Conservation (phyloP, 2,888 invertebrate species). For the Polyommatus iphigenia region DNA sequence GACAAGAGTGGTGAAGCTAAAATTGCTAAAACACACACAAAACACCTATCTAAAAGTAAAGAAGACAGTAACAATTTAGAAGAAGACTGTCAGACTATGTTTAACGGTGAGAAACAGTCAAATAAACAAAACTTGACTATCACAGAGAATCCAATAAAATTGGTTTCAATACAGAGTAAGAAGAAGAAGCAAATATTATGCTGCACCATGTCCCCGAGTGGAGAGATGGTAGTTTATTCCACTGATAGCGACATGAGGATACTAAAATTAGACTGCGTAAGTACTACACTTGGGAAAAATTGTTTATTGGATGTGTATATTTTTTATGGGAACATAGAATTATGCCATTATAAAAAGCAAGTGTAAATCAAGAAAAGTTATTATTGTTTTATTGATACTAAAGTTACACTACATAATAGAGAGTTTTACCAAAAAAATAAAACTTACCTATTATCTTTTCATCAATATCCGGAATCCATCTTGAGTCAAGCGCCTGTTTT, state of each 20-base stretch:
- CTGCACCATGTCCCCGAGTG: constrained; percentile 85
- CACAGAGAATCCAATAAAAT: constrained; percentile 81
- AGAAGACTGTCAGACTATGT: constrained; percentile 53
- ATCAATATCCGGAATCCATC: no score
- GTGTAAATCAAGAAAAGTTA: no score
- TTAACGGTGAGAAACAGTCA: constrained; percentile 31
- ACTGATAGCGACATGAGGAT: constrained; percentile 84
- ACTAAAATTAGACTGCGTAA: constrained; percentile 82
- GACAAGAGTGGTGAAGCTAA: constrained; percentile 81
- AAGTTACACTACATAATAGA: no score
- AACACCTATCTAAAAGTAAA: constrained; percentile 43
- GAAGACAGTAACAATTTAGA: constrained; percentile 50
- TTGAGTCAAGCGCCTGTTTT: no score
- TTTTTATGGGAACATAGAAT: no score
- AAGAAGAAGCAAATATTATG: constrained; percentile 84
- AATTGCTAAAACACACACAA: constrained; percentile 46
- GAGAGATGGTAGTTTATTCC: constrained; percentile 87
- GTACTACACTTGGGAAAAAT: constrained; percentile 27
- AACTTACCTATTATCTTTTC: no score
- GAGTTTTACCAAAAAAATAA: no score
- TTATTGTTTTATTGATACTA: no score
- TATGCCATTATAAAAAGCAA: no score
- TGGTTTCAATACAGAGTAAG: constrained; percentile 84
- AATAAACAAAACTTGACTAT: constrained; percentile 59
- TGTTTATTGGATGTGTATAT: no score